Evolutionary conservation across 2,113 vertebrate genomes (phyloP).

Genomic region (Hypocryptadius cinnamomeus): DNA sequence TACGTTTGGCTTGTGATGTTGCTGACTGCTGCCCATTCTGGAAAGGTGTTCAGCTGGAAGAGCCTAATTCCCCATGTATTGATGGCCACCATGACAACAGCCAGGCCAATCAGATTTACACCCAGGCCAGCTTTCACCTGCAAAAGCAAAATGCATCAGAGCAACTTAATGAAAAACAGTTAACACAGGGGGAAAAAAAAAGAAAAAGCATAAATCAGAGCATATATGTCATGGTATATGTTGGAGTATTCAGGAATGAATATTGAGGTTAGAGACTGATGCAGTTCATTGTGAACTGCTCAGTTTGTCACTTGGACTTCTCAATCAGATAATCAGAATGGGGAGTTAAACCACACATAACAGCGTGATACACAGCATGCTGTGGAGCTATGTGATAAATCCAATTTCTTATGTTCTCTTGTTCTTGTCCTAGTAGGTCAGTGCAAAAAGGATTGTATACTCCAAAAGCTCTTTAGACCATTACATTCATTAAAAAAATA

Average conservation of each 20-base stretch:
- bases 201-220: not conserved
- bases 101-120: slow-evolving; percentile 91
- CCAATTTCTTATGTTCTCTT: not conserved
- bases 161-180: not conserved
- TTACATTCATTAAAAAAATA: not conserved
- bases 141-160: not conserved
- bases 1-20: slow-evolving; percentile 76
- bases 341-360: not conserved
- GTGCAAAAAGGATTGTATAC: not conserved
- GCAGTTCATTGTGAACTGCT: not conserved
- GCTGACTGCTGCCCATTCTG: slow-evolving; percentile 79
- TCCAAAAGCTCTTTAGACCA: not conserved
- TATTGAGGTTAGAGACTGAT: not conserved
- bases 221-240: not conserved
- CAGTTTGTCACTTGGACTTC: not conserved
- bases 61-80: slow-evolving; percentile 92
- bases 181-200: not conserved
- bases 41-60: slow-evolving; percentile 86
- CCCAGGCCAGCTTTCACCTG: slow-evolving; percentile 97
- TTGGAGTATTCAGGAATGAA: not conserved
- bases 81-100: slow-evolving; percentile 93
- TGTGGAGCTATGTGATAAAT: not conserved
- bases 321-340: not conserved
- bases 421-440: not conserved
- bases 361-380: not conserved